Base-by-base conservation (phyloP, 1,140 invertebrate species). In the Mylabris phalerata region DNA sequence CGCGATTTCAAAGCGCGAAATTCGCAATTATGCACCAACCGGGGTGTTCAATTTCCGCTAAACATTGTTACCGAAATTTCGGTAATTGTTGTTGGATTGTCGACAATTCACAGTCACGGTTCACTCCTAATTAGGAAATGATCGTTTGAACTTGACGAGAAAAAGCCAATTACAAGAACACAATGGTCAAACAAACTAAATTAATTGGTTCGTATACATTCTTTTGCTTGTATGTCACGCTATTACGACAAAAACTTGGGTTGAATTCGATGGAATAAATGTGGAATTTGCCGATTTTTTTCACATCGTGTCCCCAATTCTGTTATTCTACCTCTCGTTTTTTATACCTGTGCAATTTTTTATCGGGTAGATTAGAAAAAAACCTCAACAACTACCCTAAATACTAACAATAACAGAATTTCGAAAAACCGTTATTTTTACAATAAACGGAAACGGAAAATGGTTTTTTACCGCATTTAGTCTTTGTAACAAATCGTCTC, bases 171-270 rank as follows among this genome's bases (percentile, higher is more conserved):
- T 24, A 48, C 13, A 48, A 24, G 10, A 11, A 32, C 24, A 19
- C 4, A 43, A 40, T 32, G 51, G 25, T 32, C 51, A 54, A 52
- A 52, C 50, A 52, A 52, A 43, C n/a, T 44, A 52, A 52, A 54
- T 54, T 54, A 54, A 54, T 54, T 45, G 46, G 46, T 54, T 45
- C 51, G 26, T 43, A 41, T 32, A 38, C 51, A 54, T 54, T 54
- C 51, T 45, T 54, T 54, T 45, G 46, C 44, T 46, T 42, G 39
- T 54, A 54, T 54, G 51, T 54, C 51, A 54, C 32, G 51, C 19
- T 45, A 54, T 44, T 45, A n/a, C 41, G 9, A 42, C 42, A 38
- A 46, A 45, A 46, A 44, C 41, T 9, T 13, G 11, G 32, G 11
- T 9, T 11, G 6, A 38, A 50, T 42, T 25, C 51, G 42, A 52